Evolutionary conservation across 2,888 invertebrate species (phyloP), one percentile per base, ranked within the genome.

Genomic region (Fragum whitleyi): DNA sequence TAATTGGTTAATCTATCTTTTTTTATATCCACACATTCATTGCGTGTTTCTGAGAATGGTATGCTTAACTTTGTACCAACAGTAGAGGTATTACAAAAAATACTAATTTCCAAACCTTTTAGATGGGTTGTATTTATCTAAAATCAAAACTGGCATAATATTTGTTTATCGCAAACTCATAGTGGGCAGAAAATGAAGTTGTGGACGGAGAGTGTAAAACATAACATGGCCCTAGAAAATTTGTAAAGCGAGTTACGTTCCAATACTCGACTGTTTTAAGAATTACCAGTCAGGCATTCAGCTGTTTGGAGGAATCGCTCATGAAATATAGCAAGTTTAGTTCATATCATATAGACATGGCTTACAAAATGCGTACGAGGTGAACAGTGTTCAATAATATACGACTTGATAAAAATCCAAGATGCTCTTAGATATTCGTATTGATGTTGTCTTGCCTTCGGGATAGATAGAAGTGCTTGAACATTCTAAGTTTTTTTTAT

Each of bases 401-500:
- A 47, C 3, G 47, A 16, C 47, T 47, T 47, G 47, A 47, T 28
- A 28, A 57, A 57, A 57, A 57, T 57, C 57, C 28, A 28, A 57
- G 57, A 57, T 62, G 32, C 36, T 62, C 62, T n/a, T 6, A 36
- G 16, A 62, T 32, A 62, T 62, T 47, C 36, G 29, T 62, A 62
- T 62, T 62, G 62, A 36, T 62, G 21, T 23, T 57, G 23, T 62
- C 32, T 62, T 62, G 32, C 62, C 62, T 1, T 36, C 6, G n/a
- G 36, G 62, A 32, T 36, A 36, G 36, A 62, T 62, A 36, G 36
- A 62, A 32, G 62, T 62, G 32, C 62, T 23, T 57, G 62, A 36
- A 36, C 36, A 36, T 62, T 32, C n/a, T n/a, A 36, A n/a, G 47
- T 47, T 36, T 62, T 61, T 61, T 62, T 62, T 62, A 62, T 62